Evolutionary conservation across 2,113 vertebrate genomes (phyloP).

Genomic region (Cichladusa arquata): DNA sequence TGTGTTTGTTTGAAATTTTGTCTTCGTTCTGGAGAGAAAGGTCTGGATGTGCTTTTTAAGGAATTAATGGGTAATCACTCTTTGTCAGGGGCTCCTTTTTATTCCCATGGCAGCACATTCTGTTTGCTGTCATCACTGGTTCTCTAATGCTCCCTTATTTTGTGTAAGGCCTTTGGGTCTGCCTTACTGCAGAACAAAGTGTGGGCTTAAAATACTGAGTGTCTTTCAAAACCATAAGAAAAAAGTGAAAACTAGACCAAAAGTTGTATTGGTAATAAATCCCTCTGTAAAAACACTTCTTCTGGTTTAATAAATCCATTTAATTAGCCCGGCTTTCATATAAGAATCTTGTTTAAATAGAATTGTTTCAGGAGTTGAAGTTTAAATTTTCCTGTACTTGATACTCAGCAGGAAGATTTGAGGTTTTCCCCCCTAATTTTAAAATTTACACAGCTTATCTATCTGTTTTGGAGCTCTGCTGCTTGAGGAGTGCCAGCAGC

Average conservation of each 20-base stretch:
- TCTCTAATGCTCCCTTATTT: not conserved
- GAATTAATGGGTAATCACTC: not conserved
- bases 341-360: not conserved
- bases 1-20: not conserved
- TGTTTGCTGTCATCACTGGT: not conserved
- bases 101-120: not conserved
- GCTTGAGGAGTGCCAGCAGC: not conserved
- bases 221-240: not conserved
- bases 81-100: not conserved
- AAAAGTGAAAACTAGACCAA: not conserved
- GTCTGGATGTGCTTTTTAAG: not conserved
- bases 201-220: not conserved
- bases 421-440: accelerated
- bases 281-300: not conserved
- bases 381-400: not conserved
- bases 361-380: not conserved
- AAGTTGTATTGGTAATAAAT: not conserved
- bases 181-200: not conserved
- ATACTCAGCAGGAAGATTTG: not conserved
- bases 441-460: not conserved
- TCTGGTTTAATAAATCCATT: not conserved
- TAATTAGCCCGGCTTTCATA: not conserved
- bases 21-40: not conserved
- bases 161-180: not conserved
- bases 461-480: not conserved